Base-by-base conservation (phyloP, 2,113 vertebrate species). In the Seriola quinqueradiata region DNA sequence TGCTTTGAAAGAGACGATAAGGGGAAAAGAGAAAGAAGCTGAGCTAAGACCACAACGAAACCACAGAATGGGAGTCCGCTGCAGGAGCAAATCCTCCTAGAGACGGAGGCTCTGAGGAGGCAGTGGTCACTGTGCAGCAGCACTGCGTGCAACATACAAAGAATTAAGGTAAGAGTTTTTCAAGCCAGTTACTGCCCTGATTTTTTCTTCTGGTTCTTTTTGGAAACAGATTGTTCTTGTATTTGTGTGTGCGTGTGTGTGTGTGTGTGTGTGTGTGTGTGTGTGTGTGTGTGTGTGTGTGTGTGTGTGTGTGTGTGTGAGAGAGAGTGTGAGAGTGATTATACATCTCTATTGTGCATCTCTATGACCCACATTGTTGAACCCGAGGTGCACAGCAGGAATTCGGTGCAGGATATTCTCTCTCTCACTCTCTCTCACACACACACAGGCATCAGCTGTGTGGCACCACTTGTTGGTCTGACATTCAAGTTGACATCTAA, bases 121-220 rank as follows among this genome's bases (percentile, higher is more conserved):
- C 83, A 81, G 66, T 71, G 52, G 78, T 67, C 70, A 77, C 77
- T 78, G 78, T 76, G 70, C 54, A 79, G 61, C 70, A 81, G 63
- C 78, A 69, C 65, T 52, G 69, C n/a, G 55, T 75, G 66, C 70
- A 90, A 58, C 75, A 75, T 17, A 61, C 74, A 87, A 16, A 84
- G 36, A 88, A 88, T 85, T 69, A 91, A 93, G 93, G 93, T 94
- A 84, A 93, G 93, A 80, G 81, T 82, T 89, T 86, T 75, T 64
- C 16, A 55, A 80, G 58, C 25, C 40, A 64, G 50, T 75, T 57
- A 44, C 4, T 81, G 46, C 23, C 10, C 10, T 57, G 25, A 2
- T 48, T 54, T 61, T 80, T 28, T 70, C 13, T 46, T 70, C 4
- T 69, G 5, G 8, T 70, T 70, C 19, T 59, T 75, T 61, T 66